Evolutionary conservation across 2,888 invertebrate genomes (phyloP), one percentile per base, ranked within the genome.

Genomic region (Phasia obesa): DNA sequence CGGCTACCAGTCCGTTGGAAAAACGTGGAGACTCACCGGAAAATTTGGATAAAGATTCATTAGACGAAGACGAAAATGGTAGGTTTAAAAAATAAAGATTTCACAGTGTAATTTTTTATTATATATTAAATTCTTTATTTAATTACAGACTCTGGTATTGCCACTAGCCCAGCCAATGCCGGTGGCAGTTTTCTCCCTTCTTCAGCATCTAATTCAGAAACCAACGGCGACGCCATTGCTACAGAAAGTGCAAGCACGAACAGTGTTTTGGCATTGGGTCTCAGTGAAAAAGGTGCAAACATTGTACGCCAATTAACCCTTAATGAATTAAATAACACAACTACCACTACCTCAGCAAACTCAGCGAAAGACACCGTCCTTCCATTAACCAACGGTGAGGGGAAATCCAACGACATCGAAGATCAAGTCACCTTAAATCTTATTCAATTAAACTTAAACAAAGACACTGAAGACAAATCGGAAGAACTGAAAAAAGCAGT

Each of bases 21-120:
- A 94, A 94, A 86, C 90, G 92, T 0, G 94, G 93, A 78, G 93
- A 92, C 85, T 93, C 93, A 0, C 93, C 93, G 0, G 93, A 93
- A 86, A 91, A 93, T 83, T 89, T 92, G 21, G 93, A 93, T 84
- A 93, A 93, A 84, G 93, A 93, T 69, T 90, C 90, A 1, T 92
- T 93, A 75, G 91, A 92, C 13, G 93, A 93, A 82, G 93, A 92
- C 79, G 92, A 92, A 19, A 93, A 93, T 86, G 91, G 90, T 91
- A 86, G 84, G 81, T 59, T 4, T 11, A 1, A 5, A 0, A 23
- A 53, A 23, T 9, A 21, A 51, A 44, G 21, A 19, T 6, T 21
- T 19, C 7, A 19, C 9, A 4, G 4, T 15, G 11, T 5, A 27
- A 4, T 15, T n/a, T 38, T 9, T n/a, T 38, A 23, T 38, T 17